These are phyloP conservation scores for Neogale vison DNA, from an alignment of 2,113 vertebrate genomes.

Conservation along the genomic window DNA sequence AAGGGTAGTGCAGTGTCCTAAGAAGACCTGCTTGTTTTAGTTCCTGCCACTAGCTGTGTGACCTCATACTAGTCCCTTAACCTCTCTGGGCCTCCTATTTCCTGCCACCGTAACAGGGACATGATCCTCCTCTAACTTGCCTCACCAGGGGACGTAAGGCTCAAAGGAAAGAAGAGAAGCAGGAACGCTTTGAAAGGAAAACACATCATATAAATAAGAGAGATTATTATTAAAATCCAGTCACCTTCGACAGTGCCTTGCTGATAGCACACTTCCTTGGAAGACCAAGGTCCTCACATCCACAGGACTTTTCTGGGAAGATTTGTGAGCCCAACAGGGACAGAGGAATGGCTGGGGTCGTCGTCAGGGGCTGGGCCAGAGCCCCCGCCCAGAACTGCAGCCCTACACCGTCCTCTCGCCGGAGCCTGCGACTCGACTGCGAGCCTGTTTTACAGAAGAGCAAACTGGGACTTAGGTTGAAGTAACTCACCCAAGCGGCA, in stretches of 20 bases:
- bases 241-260: background rate
- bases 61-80: background rate
- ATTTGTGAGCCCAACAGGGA: background rate
- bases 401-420: background rate
- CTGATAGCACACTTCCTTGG: background rate
- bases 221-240: constrained; percentile 37
- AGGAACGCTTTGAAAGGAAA: constrained; percentile 57
- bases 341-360: background rate
- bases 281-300: background rate
- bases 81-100: constrained; percentile 46
- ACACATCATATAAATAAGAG: background rate
- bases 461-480: background rate
- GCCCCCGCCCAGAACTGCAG: background rate
- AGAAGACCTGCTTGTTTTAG: background rate
- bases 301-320: background rate
- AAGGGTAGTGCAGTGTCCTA: background rate
- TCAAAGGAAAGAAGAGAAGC: constrained; percentile 46
- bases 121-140: constrained; percentile 31
- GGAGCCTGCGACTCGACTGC: background rate
- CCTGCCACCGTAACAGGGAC: background rate
- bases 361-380: background rate
- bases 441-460: background rate
- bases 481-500: background rate
- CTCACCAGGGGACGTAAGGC: background rate
- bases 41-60: background rate